Conservation (phyloP, 2,888 invertebrate species). For the Epirrhoe alternata region DNA sequence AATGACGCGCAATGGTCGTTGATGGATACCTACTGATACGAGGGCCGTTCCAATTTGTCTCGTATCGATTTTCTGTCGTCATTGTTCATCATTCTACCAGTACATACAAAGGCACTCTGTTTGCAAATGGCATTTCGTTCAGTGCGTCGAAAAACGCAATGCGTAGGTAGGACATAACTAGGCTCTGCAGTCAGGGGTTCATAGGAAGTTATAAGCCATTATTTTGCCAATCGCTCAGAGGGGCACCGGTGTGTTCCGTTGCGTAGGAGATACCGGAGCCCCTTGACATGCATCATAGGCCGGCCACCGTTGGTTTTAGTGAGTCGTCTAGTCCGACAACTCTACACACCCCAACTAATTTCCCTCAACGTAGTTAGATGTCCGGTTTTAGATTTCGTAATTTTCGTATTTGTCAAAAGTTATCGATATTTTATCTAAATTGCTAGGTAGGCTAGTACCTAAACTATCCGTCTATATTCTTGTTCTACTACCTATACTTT, state of each 20-base stretch:
- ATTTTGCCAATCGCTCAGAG: no score
- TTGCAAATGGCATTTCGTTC: constrained; percentile 33
- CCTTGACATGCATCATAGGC: no score
- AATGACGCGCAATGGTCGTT: constrained; percentile 20
- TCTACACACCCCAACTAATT: no score
- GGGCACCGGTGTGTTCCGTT: no score
- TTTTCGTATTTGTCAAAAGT: no score
- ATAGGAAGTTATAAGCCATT: not conserved
- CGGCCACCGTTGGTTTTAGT: no score
- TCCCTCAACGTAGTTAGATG: no score
- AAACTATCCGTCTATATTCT: no score
- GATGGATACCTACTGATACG: constrained; percentile 39
- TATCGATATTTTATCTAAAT: not conserved
- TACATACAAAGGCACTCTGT: constrained; percentile 32
- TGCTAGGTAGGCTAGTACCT: not conserved
- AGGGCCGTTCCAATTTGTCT: constrained; percentile 54
- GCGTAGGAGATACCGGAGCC: no score
- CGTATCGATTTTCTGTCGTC: constrained; percentile 58
- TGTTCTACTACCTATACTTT: no score
- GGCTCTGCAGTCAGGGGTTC: constrained; percentile 1
- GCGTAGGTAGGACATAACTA: constrained; percentile 18
- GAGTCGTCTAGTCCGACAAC: no score
- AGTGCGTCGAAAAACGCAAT: constrained; percentile 39
- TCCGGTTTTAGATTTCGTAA: no score
- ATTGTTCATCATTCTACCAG: constrained; percentile 38